phyloP scores from a whole-genome alignment of 2,113 vertebrate species.

The Recurvirostra avosetta region DNA sequence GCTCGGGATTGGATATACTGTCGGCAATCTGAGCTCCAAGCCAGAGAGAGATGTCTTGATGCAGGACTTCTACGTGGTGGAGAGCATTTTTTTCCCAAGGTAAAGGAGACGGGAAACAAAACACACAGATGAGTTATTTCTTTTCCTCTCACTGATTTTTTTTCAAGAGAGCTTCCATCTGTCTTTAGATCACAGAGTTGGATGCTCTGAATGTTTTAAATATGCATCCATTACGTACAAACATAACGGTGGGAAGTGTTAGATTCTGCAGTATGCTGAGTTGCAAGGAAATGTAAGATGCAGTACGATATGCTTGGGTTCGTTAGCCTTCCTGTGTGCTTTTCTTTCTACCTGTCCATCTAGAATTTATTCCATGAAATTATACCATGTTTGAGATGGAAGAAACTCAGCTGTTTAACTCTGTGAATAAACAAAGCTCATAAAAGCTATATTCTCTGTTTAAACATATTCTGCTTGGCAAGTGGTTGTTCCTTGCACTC shows the following conservation, averaged over 20 bases:
- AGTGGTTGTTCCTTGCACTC: neutral
- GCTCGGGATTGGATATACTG: constrained; percentile 97
- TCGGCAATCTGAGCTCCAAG: constrained; percentile 97
- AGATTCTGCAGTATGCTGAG: neutral
- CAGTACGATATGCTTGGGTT: neutral
- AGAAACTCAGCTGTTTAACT: neutral
- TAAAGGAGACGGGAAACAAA: constrained; percentile 39
- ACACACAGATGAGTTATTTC: neutral
- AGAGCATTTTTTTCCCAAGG: constrained; percentile 99
- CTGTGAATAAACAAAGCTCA: neutral
- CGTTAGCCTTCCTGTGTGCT: neutral
- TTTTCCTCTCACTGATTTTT: neutral
- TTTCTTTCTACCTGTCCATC: neutral
- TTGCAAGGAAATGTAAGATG: neutral
- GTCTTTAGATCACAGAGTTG: neutral
- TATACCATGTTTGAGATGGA: neutral
- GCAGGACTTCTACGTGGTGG: constrained; percentile 99
- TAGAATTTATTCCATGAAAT: neutral
- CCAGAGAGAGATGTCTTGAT: constrained; percentile 96
- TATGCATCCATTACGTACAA: neutral
- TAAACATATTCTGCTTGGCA: neutral
- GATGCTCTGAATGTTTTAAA: neutral
- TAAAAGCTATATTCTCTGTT: neutral
- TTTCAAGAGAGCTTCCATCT: neutral
- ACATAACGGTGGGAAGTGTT: neutral